Percentiles rank a stretch among this genome's conserved stretches.
Conservation (phyloP, 37 sponge, comb jelly and placozoan genomes). For the Cliona cf. orientalis region DNA sequence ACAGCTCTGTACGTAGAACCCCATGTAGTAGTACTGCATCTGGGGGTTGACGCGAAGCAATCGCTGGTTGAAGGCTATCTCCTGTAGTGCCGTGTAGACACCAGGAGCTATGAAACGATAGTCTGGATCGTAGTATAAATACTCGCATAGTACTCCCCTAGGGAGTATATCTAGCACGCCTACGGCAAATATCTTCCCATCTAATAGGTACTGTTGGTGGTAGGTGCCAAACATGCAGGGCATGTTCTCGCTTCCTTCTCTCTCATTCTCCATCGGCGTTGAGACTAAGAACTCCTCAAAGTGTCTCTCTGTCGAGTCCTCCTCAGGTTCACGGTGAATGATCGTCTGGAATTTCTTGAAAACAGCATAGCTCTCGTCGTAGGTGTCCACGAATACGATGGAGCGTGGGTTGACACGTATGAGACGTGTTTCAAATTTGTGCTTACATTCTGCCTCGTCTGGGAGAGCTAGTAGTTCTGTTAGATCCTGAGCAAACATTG, state of each 20-base stretch:
- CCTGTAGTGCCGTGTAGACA: constrained; percentile 56
- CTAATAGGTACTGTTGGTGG: constrained; percentile 76
- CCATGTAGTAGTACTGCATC: constrained; percentile 89
- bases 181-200: constrained; percentile 68
- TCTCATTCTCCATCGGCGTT: constrained; percentile 17
- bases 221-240: constrained; percentile 56
- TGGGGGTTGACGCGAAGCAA: constrained; percentile 29
- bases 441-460: constrained; percentile 26
- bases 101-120: constrained; percentile 72
- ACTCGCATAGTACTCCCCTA: constrained; percentile 68
- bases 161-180: constrained; percentile 78
- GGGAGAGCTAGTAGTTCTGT: constrained; percentile 37
- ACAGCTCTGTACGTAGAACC: constrained; percentile 86
- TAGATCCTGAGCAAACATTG: constrained; percentile 7
- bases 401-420: constrained; percentile 6
- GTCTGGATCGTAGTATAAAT: constrained; percentile 77
- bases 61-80: constrained; percentile 49
- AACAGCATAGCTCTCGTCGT: constrained; percentile 50
- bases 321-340: constrained; percentile 56
- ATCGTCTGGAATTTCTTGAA: constrained; percentile 66
- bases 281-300: constrained; percentile 51
- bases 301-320: constrained; percentile 39
- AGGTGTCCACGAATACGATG: constrained; percentile 9
- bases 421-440: constrained; percentile 54
- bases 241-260: not conserved